These are phyloP conservation scores for Leptinotarsa defecta DNA, from an alignment of 1,140 invertebrate genomes.

Conservation along the genomic window DNA sequence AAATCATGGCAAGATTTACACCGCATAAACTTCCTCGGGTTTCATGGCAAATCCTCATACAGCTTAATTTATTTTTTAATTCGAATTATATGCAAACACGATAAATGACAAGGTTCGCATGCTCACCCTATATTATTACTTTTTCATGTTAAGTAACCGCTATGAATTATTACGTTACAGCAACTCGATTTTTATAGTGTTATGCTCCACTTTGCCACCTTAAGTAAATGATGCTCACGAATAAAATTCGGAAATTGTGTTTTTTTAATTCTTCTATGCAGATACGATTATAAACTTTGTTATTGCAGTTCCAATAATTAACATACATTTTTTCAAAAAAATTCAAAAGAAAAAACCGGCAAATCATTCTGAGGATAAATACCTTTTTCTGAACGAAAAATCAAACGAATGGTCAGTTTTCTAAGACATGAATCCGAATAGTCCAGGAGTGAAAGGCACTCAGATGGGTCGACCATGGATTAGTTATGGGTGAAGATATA, in stretches of 20 bases:
- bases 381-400: no score
- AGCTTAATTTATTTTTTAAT: conserved; percentile 47
- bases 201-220: background rate
- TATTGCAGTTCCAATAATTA: no score
- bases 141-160: conserved; percentile 31
- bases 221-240: background rate
- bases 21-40: conserved; percentile 16
- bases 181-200: conserved; percentile 24
- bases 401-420: no score
- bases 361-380: no score
- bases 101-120: conserved; percentile 41
- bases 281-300: no score
- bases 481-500: no score
- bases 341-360: no score
- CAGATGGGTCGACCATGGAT: no score
- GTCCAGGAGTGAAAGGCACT: no score
- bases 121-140: conserved; percentile 39
- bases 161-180: conserved; percentile 42
- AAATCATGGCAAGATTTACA: conserved; percentile 21
- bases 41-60: conserved; percentile 31
- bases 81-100: conserved; percentile 45
- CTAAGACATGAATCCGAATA: no score
- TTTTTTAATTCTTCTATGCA: no score
- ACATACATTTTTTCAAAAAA: no score
- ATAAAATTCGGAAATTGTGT: conserved; percentile 16